These are phyloP conservation scores for Apamea monoglypha DNA, from an alignment of 2,888 invertebrate species.

Conservation along the genomic window DNA sequence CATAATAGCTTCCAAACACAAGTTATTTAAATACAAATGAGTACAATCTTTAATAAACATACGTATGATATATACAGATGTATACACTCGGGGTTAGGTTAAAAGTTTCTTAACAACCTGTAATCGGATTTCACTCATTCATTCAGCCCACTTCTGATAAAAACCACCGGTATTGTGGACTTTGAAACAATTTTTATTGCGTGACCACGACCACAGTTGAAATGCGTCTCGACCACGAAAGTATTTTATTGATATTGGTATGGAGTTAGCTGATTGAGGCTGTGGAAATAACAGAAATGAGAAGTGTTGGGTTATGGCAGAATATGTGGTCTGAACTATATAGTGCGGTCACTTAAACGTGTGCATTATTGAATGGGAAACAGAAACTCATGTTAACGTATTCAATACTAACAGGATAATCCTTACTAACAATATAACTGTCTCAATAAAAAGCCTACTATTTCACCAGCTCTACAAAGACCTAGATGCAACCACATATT, in stretches of 20 bases:
- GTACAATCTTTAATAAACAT: slow-evolving; percentile 37
- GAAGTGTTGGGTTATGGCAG: not conserved
- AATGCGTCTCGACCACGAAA: slow-evolving; percentile 28
- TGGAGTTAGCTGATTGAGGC: slow-evolving; percentile 1
- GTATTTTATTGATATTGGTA: slow-evolving; percentile 34
- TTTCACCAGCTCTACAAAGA: not conserved
- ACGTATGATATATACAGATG: slow-evolving; percentile 4
- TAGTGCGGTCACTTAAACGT: not conserved
- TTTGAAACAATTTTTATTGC: slow-evolving; percentile 55
- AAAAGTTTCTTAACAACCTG: slow-evolving; percentile 70
- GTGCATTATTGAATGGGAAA: not conserved
- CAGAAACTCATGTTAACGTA: not conserved
- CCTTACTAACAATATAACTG: slow-evolving; percentile 1
- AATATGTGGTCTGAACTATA: slow-evolving; percentile 3
- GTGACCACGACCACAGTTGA: slow-evolving; percentile 35
- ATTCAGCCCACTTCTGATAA: slow-evolving; percentile 59
- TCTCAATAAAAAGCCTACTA: slow-evolving; percentile 14
- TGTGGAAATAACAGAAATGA: slow-evolving; percentile 1
- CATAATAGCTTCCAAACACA: slow-evolving; percentile 31
- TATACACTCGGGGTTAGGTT: slow-evolving; percentile 29
- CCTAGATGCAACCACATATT: slow-evolving; percentile 41
- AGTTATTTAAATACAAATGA: slow-evolving; percentile 57
- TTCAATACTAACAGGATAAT: not conserved
- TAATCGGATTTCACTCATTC: slow-evolving; percentile 76
- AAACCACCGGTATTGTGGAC: slow-evolving; percentile 63